A percentile compares a stretch with the other conserved stretches of the same genome.
Conservation (phyloP, 2,797 vertebrate genomes). For the Pangasius macronema region DNA sequence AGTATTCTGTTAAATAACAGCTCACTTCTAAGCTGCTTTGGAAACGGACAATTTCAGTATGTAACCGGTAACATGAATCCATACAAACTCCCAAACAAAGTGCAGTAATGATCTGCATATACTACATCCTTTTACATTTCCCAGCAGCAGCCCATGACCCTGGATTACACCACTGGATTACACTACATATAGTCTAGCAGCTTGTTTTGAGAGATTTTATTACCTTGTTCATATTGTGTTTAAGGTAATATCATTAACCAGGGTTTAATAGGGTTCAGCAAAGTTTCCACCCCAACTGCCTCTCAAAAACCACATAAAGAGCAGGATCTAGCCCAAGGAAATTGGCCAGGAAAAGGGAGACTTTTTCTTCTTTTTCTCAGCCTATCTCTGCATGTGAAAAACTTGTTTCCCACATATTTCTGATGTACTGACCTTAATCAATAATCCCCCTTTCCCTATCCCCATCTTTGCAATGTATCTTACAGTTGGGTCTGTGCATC, state of each 20-base stretch:
- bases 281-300: background rate
- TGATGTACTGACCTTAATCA: background rate
- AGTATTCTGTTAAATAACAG: background rate
- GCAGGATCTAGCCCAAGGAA: background rate
- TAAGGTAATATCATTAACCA: background rate
- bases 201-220: background rate
- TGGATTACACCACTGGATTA: background rate
- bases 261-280: background rate
- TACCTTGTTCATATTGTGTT: background rate
- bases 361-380: background rate
- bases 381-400: background rate
- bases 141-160: background rate
- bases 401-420: background rate
- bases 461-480: background rate
- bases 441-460: background rate
- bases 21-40: background rate
- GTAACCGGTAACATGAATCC: background rate
- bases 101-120: background rate
- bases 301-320: background rate
- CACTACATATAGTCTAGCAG: background rate
- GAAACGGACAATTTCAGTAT: background rate
- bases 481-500: background rate
- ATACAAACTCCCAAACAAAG: background rate
- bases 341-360: background rate
- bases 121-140: background rate